These are phyloP conservation scores for Palythoa grandiflora DNA, from an alignment of 92 coral and sea anemone species.

Conservation along the genomic window DNA sequence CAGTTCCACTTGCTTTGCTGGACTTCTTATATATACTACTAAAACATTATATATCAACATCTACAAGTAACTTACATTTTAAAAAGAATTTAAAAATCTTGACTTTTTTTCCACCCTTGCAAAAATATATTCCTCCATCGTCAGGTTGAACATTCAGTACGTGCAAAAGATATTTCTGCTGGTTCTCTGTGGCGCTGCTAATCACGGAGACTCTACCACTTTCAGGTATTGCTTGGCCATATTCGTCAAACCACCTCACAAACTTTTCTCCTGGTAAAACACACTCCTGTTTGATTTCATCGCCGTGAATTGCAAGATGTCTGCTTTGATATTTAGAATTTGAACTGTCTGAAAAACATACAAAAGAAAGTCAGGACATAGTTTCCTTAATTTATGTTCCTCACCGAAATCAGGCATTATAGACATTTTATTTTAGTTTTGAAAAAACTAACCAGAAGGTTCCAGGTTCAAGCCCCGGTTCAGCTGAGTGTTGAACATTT, in stretches of 20 bases:
- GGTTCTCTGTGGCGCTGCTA: background rate
- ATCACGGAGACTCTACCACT: constrained; percentile 21
- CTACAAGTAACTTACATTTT: constrained; percentile 17
- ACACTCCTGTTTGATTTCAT: constrained; percentile 32
- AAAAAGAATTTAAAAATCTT: constrained; percentile 10
- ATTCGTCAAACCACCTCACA: constrained; percentile 34
- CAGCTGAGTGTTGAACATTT: too few relatives aligned
- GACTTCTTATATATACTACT: too few relatives aligned
- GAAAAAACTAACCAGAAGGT: too few relatives aligned
- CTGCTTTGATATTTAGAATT: background rate
- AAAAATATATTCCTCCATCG: constrained; percentile 32
- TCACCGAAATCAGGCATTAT: too few relatives aligned
- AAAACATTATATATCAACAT: too few relatives aligned
- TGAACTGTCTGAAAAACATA: background rate
- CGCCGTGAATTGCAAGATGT: background rate
- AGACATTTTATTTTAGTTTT: too few relatives aligned
- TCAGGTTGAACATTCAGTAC: background rate
- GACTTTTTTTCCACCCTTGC: constrained; percentile 27
- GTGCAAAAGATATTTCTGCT: background rate
- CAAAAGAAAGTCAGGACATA: background rate
- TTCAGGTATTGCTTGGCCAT: constrained; percentile 18
- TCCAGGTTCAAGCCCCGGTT: too few relatives aligned
- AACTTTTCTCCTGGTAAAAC: constrained; percentile 16
- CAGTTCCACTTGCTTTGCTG: too few relatives aligned
- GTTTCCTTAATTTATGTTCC: too few relatives aligned